phyloP scores from a whole-genome alignment of 2,888 invertebrate genomes.

The Agriopis marginaria region DNA sequence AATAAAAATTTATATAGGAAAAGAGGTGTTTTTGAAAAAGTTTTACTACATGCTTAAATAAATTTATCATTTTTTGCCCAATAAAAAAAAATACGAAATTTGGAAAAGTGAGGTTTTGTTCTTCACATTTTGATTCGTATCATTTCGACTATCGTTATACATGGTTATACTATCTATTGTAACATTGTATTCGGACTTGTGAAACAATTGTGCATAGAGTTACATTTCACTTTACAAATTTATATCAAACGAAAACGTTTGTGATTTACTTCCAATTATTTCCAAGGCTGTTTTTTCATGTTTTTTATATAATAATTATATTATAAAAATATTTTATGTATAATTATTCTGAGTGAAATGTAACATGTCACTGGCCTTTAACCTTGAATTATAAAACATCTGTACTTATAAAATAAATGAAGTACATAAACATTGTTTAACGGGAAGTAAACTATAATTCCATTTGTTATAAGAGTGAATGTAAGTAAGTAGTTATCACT shows the following conservation, averaged over 20 bases:
- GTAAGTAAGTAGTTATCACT: slow-evolving; percentile 73
- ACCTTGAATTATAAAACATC: slow-evolving; percentile 59
- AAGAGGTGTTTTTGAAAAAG: too few relatives aligned
- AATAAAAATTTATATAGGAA: too few relatives aligned
- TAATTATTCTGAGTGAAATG: slow-evolving; percentile 49
- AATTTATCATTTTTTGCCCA: too few relatives aligned
- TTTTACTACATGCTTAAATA: too few relatives aligned
- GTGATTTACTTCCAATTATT: slow-evolving; percentile 14
- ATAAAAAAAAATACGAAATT: too few relatives aligned
- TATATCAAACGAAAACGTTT: slow-evolving; percentile 13
- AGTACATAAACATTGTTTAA: slow-evolving; percentile 79
- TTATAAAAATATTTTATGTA: too few relatives aligned
- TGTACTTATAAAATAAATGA: slow-evolving; percentile 74
- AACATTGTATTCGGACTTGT: slow-evolving; percentile 37
- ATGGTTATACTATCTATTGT: slow-evolving; percentile 38
- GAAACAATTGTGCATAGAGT: slow-evolving; percentile 22
- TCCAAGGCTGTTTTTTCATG: slow-evolving; percentile 22
- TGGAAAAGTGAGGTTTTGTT: too few relatives aligned
- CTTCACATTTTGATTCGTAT: slow-evolving; percentile 28
- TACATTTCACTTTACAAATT: slow-evolving; percentile 48
- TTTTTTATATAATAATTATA: slow-evolving; percentile 21
- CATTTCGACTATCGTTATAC: slow-evolving; percentile 44
- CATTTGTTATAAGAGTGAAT: slow-evolving; percentile 76
- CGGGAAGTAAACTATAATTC: slow-evolving; percentile 78
- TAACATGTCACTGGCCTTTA: slow-evolving; percentile 45